Evolutionary conservation across 2,888 invertebrate genomes (phyloP).

Genomic region (Leptinotarsa juncta): DNA sequence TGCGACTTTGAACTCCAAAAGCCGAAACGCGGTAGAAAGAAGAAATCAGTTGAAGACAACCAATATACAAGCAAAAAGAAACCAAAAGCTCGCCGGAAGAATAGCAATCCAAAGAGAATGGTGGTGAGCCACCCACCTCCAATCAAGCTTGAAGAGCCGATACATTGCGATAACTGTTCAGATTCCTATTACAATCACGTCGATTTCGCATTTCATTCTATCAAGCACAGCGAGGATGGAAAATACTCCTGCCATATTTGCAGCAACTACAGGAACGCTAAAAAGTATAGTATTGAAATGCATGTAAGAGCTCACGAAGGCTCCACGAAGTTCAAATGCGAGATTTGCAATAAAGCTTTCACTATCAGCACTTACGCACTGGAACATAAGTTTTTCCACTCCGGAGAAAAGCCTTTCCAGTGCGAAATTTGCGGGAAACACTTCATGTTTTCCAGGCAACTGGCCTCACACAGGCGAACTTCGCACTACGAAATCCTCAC

Average conservation of each 20-base stretch:
- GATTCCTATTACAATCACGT: constrained; percentile 64
- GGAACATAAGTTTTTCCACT: constrained; percentile 56
- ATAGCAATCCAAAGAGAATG: constrained; percentile 35
- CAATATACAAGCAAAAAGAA: constrained; percentile 25
- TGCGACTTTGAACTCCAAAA: neutral
- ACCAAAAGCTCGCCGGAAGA: constrained; percentile 34
- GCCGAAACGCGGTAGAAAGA: constrained; percentile 25
- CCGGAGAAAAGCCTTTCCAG: constrained; percentile 65
- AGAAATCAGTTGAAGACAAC: constrained; percentile 4
- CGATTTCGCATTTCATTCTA: constrained; percentile 54
- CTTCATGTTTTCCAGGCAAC: constrained; percentile 66
- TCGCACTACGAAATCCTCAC: constrained; percentile 65
- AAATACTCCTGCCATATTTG: constrained; percentile 57
- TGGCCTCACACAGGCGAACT: constrained; percentile 64
- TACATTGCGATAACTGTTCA: constrained; percentile 58
- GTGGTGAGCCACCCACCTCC: constrained; percentile 41
- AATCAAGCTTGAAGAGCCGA: constrained; percentile 55
- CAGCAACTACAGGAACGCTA: constrained; percentile 52
- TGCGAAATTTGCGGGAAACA: constrained; percentile 68
- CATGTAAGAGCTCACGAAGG: constrained; percentile 65
- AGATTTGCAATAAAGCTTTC: constrained; percentile 60
- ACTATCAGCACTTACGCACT: constrained; percentile 51
- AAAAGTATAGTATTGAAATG: constrained; percentile 56
- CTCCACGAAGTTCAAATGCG: constrained; percentile 59
- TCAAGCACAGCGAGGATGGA: constrained; percentile 52